Percentiles rank a stretch among this genome's conserved stretches.
phyloP scores from a whole-genome alignment of 2,888 invertebrate genomes.

The Aradus depressus region DNA sequence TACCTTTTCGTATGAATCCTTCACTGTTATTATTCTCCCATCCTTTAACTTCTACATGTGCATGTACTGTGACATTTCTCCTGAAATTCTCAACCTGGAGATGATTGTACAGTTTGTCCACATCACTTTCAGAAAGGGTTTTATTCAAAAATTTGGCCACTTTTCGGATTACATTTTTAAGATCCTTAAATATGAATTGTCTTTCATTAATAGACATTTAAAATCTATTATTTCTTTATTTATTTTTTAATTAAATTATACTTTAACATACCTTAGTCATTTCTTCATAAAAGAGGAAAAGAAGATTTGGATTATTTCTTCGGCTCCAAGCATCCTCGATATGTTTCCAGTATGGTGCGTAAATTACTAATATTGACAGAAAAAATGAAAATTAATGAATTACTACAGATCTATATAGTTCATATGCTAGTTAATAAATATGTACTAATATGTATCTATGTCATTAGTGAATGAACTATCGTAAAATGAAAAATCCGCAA shows the following conservation, averaged over 20 bases:
- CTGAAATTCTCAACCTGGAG: conserved; percentile 71
- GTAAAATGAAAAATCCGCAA: no score
- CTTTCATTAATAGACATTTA: no score
- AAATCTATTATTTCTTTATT: no score
- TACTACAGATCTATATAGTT: no score
- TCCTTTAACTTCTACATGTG: no score
- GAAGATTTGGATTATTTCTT: conserved; percentile 52
- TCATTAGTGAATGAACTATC: no score
- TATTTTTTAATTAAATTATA: no score
- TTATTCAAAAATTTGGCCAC: conserved; percentile 53
- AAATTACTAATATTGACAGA: conserved; percentile 27
- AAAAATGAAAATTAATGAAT: no score
- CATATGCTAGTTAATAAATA: no score
- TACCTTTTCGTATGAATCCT: no score
- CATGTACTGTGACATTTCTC: conserved; percentile 61
- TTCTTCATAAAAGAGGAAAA: conserved; percentile 72
- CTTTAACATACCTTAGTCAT: conserved; percentile 50
- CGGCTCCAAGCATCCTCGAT: conserved; percentile 62
- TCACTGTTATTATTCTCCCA: no score
- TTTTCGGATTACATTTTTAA: conserved; percentile 44
- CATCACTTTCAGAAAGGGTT: conserved; percentile 44
- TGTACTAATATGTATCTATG: no score
- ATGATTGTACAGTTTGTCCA: conserved; percentile 52
- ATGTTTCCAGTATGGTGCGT: conserved; percentile 61
- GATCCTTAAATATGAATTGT: conserved; percentile 45